Conservation (phyloP, 2,797 vertebrate genomes). For the Okamejei kenojei region DNA sequence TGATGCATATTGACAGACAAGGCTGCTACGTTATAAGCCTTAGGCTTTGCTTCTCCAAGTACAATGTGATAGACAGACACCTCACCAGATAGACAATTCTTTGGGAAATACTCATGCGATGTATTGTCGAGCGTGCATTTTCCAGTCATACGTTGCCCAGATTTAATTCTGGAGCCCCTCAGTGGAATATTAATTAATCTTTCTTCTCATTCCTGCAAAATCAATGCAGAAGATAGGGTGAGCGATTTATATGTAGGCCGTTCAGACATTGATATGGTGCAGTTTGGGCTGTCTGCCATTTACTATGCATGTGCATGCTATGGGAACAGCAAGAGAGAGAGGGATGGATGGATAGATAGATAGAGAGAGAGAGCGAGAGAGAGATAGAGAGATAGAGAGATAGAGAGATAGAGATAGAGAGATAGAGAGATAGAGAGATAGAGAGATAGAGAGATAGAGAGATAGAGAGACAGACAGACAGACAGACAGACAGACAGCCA, state of each 20-base stretch:
- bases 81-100: neutral
- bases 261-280: neutral
- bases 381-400: no score
- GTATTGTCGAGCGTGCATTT: neutral
- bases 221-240: neutral
- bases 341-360: no score
- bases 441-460: no score
- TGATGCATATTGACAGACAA: constrained; percentile 1
- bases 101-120: neutral
- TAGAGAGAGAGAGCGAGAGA: no score
- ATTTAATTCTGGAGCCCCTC: neutral
- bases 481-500: no score
- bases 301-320: neutral
- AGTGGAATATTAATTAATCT: neutral
- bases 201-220: neutral
- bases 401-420: no score
- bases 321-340: no score
- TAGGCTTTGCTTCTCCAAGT: neutral
- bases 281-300: neutral
- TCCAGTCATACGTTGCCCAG: neutral
- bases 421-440: no score
- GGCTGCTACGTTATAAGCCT: neutral
- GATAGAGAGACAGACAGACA: no score
- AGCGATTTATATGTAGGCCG: neutral
- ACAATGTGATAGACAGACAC: neutral